A percentile compares a stretch with the other conserved stretches of the same genome.
These are phyloP conservation scores for Apomyelois bistriatella DNA, from an alignment of 2,888 invertebrate genomes.

Conservation along the genomic window DNA sequence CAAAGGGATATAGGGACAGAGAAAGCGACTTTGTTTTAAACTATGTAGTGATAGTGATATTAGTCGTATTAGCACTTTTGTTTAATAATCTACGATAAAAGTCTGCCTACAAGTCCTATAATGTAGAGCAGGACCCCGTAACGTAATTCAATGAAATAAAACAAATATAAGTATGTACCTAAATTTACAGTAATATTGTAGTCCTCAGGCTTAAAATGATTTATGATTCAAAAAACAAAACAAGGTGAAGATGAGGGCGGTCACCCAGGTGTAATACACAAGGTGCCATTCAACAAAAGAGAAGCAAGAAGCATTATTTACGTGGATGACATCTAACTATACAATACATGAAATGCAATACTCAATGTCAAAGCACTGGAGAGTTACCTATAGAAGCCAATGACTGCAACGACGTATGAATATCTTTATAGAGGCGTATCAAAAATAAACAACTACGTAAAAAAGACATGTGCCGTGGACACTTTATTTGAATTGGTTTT, in stretches of 20 bases:
- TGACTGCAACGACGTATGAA: slow-evolving; percentile 36
- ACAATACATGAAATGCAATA: background rate
- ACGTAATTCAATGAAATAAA: no score
- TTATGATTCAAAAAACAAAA: background rate
- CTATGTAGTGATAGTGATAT: no score
- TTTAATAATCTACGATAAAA: no score
- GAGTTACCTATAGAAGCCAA: slow-evolving; percentile 20
- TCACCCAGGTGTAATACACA: background rate
- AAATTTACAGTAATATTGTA: no score
- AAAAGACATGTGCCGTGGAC: slow-evolving; percentile 17
- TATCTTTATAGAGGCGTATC: slow-evolving; percentile 1
- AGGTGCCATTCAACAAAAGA: slow-evolving; percentile 12
- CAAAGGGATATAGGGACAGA: no score
- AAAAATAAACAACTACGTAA: slow-evolving; percentile 29
- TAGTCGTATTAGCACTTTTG: no score
- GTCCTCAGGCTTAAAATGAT: no score
- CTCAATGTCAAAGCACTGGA: slow-evolving; percentile 6
- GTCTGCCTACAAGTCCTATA: no score
- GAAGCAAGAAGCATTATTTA: background rate
- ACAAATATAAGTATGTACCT: no score
- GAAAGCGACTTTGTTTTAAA: no score
- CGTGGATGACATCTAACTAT: background rate
- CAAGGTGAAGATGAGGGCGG: slow-evolving; percentile 10
- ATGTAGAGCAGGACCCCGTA: no score
- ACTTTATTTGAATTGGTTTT: slow-evolving; percentile 19